Base-by-base conservation (phyloP, 2,888 invertebrate species). In the Merodon equestris region DNA sequence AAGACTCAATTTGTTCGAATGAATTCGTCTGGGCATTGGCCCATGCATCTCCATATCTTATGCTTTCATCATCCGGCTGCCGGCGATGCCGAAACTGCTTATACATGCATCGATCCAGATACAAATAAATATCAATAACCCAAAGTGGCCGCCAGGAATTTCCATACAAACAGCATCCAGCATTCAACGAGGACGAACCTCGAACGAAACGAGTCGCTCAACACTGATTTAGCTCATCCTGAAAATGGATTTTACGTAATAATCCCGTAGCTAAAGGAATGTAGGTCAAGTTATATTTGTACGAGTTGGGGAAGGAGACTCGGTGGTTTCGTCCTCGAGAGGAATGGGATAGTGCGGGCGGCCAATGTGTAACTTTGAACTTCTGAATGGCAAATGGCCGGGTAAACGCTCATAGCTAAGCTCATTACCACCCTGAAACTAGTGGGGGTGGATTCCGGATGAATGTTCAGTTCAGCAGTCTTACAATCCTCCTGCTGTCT, bases 211-310 rank as follows among this genome's bases (percentile, higher is more conserved):
- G 27, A 27, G 2, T 72, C 61, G 38, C 44, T 34, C 56, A 61
- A 58, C 68, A 61, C 54, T 63, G 73, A 63, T 73, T 79, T 38
- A 50, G 38, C 34, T 60, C 68, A 64, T 79, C 60, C 74, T 34
- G 68, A 56, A 54, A 70, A 64, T 74, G 70, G 50, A 70, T 56
- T 79, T 76, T 79, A 79, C 74, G 74, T 79, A 79, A 79, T 58
- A 64, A 36, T 61, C 14, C 53, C 44, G 50, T 48, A 34, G 19
- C 47, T 48, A 19, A 40, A 19, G 27, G 53, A 74, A 79, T 79
- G 74, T 79, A 79, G 79, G 74, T 79, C 79, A 79, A 63, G 68
- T 64, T 70, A 47, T 68, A 64, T 42, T 40, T 66, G 45, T 53
- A 51, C 54, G 36, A 14, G 27, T 2, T 27, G 27, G 27, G 7